Percentiles rank a stretch among this genome's conserved stretches.
Conservation (phyloP, 2,113 vertebrate species). For the Tetrao urogallus region DNA sequence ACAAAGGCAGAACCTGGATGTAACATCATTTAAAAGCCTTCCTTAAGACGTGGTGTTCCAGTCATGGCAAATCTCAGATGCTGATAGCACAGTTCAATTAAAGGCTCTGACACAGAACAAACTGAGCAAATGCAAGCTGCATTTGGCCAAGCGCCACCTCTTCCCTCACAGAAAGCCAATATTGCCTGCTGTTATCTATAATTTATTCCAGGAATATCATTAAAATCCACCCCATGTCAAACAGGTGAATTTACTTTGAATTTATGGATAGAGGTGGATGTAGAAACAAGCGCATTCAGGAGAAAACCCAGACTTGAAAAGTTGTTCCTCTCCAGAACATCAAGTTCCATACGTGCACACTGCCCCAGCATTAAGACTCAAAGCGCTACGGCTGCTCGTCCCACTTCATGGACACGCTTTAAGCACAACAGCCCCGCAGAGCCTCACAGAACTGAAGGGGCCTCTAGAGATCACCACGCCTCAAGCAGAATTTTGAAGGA, state of each 20-base stretch:
- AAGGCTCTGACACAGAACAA: slow-evolving; percentile 30
- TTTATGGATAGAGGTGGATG: neutral
- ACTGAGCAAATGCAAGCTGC: neutral
- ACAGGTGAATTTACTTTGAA: neutral
- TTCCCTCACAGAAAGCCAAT: neutral
- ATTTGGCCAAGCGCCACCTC: neutral
- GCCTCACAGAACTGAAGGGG: too few relatives aligned
- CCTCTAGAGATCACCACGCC: too few relatives aligned
- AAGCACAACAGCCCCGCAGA: too few relatives aligned
- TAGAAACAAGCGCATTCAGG: neutral
- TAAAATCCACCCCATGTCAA: neutral
- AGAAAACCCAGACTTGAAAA: neutral
- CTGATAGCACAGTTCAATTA: slow-evolving; percentile 70
- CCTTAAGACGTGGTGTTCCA: slow-evolving; percentile 42
- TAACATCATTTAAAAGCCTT: slow-evolving; percentile 3
- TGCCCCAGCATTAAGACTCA: neutral
- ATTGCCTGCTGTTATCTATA: neutral
- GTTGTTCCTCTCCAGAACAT: neutral
- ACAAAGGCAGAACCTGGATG: slow-evolving; percentile 13
- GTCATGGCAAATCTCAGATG: slow-evolving; percentile 37
- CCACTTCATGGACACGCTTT: neutral
- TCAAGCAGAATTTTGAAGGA: neutral
- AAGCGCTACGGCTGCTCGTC: neutral
- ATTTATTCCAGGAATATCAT: neutral
- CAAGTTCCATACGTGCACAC: neutral